Evolutionary conservation across 2,888 invertebrate genomes (phyloP).

Genomic region (Seira ritae): DNA sequence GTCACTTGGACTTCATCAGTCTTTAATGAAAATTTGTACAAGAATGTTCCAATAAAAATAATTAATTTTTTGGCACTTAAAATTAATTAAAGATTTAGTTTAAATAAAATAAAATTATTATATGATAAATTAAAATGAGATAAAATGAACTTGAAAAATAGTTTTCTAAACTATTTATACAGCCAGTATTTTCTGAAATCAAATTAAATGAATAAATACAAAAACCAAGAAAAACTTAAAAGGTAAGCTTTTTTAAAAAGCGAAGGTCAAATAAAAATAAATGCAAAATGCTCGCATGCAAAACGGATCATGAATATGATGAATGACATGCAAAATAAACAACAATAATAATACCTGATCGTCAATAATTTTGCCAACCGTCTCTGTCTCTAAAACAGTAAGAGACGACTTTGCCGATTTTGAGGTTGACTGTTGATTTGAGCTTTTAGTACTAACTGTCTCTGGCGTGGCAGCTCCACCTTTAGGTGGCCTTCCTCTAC

Average conservation of each 20-base stretch:
- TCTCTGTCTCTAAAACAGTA: constrained; percentile 75
- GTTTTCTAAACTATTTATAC: too few species aligned
- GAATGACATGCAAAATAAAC: constrained; percentile 6
- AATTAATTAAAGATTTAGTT: not conserved
- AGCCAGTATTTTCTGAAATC: constrained; percentile 26
- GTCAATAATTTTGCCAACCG: constrained; percentile 74
- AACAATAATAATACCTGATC: constrained; percentile 62
- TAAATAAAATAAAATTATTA: not conserved
- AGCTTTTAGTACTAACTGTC: constrained; percentile 36
- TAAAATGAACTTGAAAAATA: constrained; percentile 7
- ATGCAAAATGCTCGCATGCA: not conserved
- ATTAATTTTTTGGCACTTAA: not conserved
- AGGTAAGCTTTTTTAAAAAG: not conserved
- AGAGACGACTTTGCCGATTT: constrained; percentile 57
- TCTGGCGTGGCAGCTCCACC: constrained; percentile 55
- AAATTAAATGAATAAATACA: constrained; percentile 31
- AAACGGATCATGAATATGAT: not conserved
- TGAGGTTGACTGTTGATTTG: constrained; percentile 26
- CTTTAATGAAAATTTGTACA: constrained; percentile 16
- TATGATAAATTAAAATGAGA: not conserved
- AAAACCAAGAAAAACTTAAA: constrained; percentile 28
- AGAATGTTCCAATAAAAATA: constrained; percentile 21
- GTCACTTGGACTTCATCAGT: constrained; percentile 16
- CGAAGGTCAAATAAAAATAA: not conserved
- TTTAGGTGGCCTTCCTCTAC: constrained; percentile 54